Percentiles rank a stretch among this genome's conserved stretches.
phyloP scores from a whole-genome alignment of 2,797 vertebrate genomes.

The Nyctalus aviator region DNA sequence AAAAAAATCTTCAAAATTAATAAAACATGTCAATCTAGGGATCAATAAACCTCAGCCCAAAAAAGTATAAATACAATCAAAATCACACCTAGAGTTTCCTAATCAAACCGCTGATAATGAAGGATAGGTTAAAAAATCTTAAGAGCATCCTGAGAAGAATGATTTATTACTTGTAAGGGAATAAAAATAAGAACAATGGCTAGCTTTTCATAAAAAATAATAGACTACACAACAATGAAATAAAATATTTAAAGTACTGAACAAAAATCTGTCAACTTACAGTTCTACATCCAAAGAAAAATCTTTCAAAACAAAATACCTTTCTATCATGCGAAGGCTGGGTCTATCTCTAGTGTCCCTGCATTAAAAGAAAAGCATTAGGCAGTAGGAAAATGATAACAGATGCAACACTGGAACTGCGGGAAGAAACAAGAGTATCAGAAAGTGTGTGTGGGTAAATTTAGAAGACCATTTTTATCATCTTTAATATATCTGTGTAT shows the following conservation, averaged over 20 bases:
- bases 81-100: neutral
- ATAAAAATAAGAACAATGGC: neutral
- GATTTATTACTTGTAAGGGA: neutral
- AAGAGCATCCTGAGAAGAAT: neutral
- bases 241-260: neutral
- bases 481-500: neutral
- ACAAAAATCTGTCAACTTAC: neutral
- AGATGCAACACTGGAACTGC: neutral
- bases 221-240: neutral
- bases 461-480: neutral
- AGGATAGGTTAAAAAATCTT: neutral
- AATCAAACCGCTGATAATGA: neutral
- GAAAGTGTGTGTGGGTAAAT: neutral
- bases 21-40: neutral
- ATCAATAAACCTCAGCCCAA: neutral
- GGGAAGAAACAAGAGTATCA: neutral
- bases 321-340: neutral
- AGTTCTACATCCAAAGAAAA: neutral
- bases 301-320: neutral
- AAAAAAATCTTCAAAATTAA: conserved; percentile 23
- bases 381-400: neutral
- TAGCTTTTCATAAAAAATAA: neutral
- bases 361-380: neutral
- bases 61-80: neutral
- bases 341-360: neutral